These are phyloP conservation scores for Scaptomyza pallida DNA, from an alignment of 1,140 invertebrate species.

Conservation along the genomic window DNA sequence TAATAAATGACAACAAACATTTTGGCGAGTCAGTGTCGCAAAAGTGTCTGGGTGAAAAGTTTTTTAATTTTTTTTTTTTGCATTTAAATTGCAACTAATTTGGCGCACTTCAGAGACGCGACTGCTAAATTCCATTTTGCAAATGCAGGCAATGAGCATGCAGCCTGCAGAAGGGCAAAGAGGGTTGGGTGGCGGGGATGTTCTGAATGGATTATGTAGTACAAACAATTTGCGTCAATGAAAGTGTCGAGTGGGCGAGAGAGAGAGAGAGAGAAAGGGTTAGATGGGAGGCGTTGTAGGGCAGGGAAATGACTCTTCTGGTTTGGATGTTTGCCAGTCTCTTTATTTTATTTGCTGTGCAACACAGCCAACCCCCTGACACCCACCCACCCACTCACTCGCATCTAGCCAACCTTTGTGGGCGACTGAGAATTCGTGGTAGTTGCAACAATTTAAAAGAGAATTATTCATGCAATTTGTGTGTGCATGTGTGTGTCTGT, in stretches of 20 bases:
- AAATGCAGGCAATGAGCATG: slow-evolving; percentile 60
- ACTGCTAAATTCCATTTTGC: slow-evolving; percentile 55
- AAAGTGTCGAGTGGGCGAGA: slow-evolving; percentile 59
- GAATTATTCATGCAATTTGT: slow-evolving; percentile 83
- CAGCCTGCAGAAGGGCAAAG: neutral
- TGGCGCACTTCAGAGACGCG: slow-evolving; percentile 43
- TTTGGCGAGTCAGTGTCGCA: neutral
- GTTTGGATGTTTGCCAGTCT: slow-evolving; percentile 47
- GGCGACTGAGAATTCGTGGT: slow-evolving; percentile 25
- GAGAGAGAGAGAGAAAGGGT: neutral
- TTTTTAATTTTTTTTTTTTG: slow-evolving; percentile 74
- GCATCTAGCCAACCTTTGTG: neutral
- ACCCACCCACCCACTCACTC: no score
- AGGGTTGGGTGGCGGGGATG: no score
- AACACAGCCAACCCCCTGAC: no score
- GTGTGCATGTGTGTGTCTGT: slow-evolving; percentile 1
- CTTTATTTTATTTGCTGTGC: slow-evolving; percentile 66
- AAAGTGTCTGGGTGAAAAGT: slow-evolving; percentile 35
- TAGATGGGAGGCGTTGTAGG: neutral
- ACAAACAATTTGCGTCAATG: slow-evolving; percentile 77
- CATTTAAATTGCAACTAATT: slow-evolving; percentile 80
- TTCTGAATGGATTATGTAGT: slow-evolving; percentile 43
- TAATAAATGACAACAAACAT: slow-evolving; percentile 42
- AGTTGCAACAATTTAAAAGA: slow-evolving; percentile 77
- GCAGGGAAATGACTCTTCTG: slow-evolving; percentile 8